Base-by-base conservation (phyloP, 2,113 vertebrate genomes). In the Zootoca vivipara region DNA sequence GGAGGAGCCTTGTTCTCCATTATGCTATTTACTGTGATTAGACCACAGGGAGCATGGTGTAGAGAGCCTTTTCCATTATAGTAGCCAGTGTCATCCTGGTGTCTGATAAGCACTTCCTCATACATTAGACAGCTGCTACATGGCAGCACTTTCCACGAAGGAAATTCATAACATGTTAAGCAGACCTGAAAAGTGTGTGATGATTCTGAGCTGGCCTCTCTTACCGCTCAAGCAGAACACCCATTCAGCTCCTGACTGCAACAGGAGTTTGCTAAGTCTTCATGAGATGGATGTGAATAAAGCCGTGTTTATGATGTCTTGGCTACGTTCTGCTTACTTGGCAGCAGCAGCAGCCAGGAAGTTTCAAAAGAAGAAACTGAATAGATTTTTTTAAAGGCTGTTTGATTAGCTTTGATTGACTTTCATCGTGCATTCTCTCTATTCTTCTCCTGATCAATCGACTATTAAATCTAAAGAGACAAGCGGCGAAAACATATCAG, bases 391-490 rank as follows among this genome's bases (percentile, higher is more conserved):
- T 77, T 20, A 2, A 42, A 79, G 84, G 16, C n/a, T 7, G 56
- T 62, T 87, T 75, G 0, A 83, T 91, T 88, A 90, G 3, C 70
- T 89, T 82, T 74, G 1, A 87, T 89, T 4, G 62, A 62, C 65
- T 73, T 67, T 35, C 84, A 12, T 7, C 75, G 7, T 46, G 65
- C 33, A 84, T 91, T 85, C 28, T 88, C 79, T 2, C 4, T 33
- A 85, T 28, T 8, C 75, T 89, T 92, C 85, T 65, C 33, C 58
- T 87, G 12, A 85, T n/a, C 79, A 91, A 82, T 30, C 75, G 22
- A 80, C 35, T 28, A 81, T 4, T 87, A 80, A 72, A 15, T 3
- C 74, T 82, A 69, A 26, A 88, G 64, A 38, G 0, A 72, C 64
- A 75, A 90, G n/a, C 1, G 86, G 16, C 0, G 78, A 73, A 89